These are phyloP conservation scores for Subacronicta megacephala DNA, from an alignment of 2,888 invertebrate species.

Conservation along the genomic window DNA sequence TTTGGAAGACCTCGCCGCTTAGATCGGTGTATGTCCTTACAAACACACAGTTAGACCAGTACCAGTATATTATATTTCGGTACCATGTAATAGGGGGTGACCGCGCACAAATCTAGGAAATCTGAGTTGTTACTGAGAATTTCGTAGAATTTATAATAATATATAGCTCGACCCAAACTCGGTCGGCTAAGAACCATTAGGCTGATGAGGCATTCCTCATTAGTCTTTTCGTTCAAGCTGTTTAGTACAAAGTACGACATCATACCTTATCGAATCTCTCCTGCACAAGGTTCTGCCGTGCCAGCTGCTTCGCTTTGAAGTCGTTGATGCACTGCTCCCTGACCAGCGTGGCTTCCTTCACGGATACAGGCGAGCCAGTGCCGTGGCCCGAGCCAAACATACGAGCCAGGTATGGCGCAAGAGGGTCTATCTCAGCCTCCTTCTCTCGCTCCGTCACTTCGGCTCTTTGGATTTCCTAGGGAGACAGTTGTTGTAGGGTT, in stretches of 20 bases:
- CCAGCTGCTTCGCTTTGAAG: constrained; percentile 90
- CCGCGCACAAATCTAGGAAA: no score
- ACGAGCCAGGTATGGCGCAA: constrained; percentile 91
- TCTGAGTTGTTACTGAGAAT: no score
- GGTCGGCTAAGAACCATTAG: no score
- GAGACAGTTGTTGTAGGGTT: constrained; percentile 4
- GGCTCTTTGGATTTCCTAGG: constrained; percentile 86
- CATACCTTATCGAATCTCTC: constrained; percentile 91
- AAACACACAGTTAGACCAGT: no score
- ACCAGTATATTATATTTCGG: no score
- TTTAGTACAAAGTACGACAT: background rate
- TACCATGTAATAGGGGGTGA: no score
- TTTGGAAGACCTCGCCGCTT: no score
- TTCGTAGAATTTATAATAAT: no score
- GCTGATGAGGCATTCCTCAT: no score
- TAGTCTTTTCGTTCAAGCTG: no score
- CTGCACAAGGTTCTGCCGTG: constrained; percentile 91
- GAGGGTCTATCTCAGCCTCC: constrained; percentile 90
- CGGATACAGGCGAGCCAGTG: constrained; percentile 75
- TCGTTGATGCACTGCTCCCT: constrained; percentile 91
- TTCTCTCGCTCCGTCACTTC: constrained; percentile 90
- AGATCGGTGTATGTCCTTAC: no score
- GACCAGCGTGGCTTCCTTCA: constrained; percentile 84
- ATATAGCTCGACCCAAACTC: no score
- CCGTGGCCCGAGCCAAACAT: constrained; percentile 86